These are phyloP conservation scores for Pantherophis vulpinus DNA, from an alignment of 2,797 vertebrate genomes.

Conservation along the genomic window DNA sequence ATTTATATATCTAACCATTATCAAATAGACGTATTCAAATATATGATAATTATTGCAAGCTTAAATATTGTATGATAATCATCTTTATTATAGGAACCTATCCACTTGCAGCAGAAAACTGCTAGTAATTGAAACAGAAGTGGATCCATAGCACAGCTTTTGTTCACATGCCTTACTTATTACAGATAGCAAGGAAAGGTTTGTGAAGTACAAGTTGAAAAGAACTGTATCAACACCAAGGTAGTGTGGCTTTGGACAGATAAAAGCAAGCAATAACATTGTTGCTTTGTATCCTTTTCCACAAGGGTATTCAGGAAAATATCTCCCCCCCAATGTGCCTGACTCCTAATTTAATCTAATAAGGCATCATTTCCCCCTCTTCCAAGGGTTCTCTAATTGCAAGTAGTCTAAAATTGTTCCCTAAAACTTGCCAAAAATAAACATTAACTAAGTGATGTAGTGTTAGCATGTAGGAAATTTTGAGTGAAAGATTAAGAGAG, in stretches of 20 bases:
- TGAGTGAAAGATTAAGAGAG: not conserved
- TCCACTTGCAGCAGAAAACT: not conserved
- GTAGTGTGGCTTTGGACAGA: too few relatives aligned
- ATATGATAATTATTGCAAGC: not conserved
- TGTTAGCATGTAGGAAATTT: not conserved
- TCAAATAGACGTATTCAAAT: not conserved
- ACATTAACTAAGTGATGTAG: not conserved
- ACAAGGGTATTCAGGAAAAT: not conserved
- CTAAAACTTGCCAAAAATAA: not conserved
- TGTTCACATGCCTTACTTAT: not conserved
- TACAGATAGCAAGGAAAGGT: not conserved
- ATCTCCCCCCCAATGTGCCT: not conserved
- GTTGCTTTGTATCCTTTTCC: not conserved
- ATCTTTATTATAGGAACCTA: not conserved
- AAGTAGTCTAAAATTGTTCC: not conserved
- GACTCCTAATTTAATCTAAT: not conserved
- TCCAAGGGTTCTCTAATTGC: not conserved
- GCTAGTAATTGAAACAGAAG: not conserved
- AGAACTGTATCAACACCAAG: not conserved
- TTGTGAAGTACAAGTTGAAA: not conserved
- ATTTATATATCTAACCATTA: not conserved
- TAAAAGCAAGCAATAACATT: not conserved
- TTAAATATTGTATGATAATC: not conserved
- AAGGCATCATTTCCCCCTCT: not conserved
- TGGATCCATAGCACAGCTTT: not conserved